Conservation (phyloP, 2,113 vertebrate genomes). For the Coracopsis vasa region DNA sequence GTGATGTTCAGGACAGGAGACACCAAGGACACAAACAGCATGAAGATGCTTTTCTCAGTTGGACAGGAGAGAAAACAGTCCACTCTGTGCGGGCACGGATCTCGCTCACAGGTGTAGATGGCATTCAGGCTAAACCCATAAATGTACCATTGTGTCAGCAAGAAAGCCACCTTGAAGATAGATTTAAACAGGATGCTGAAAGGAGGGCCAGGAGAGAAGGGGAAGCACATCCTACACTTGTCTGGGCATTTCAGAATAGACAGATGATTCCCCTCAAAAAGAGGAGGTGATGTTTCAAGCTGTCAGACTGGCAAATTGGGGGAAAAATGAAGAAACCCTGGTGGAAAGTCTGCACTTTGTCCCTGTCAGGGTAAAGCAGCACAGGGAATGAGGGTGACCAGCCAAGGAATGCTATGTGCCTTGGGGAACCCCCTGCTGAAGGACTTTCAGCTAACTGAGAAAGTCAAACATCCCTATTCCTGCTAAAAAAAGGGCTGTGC, state of each 20-base stretch:
- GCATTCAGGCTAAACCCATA: conserved; percentile 91
- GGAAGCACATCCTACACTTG: neutral
- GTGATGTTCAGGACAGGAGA: conserved; percentile 91
- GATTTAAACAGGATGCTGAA: conserved; percentile 97
- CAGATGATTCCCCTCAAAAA: neutral
- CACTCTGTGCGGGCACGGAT: conserved; percentile 89
- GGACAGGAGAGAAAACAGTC: conserved; percentile 97
- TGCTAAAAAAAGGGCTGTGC: neutral
- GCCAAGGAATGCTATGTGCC: neutral
- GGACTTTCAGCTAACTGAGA: conserved; percentile 33
- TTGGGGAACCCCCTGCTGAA: conserved; percentile 8
- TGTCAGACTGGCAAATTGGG: neutral
- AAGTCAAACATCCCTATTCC: conserved; percentile 29
- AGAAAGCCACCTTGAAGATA: conserved; percentile 91
- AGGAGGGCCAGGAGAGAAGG: neutral
- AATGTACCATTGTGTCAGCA: conserved; percentile 96
- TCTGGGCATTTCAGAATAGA: neutral
- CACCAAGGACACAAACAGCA: conserved; percentile 94
- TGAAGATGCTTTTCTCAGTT: conserved; percentile 97
- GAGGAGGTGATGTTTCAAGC: neutral
- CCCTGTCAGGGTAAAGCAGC: neutral
- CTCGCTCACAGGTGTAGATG: conserved; percentile 89
- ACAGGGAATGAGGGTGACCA: neutral
- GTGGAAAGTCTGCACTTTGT: neutral
- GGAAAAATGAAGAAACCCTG: neutral